Percentiles rank a stretch among this genome's conserved stretches.
phyloP scores from a whole-genome alignment of 2,113 vertebrate species.

The Nyctereutes procyonoides region DNA sequence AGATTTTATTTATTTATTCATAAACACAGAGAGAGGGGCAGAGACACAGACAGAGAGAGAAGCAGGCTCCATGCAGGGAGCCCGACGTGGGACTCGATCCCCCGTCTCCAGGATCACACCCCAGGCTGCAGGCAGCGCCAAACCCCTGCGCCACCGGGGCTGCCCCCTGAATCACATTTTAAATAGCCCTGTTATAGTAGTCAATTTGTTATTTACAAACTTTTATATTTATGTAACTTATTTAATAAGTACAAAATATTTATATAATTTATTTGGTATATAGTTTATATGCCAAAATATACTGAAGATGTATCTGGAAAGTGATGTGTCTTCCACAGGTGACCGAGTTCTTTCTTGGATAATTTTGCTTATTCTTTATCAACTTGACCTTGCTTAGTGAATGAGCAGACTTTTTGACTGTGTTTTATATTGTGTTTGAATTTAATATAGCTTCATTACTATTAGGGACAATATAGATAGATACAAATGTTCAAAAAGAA shows the following conservation, averaged over 20 bases:
- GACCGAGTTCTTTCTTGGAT: not conserved
- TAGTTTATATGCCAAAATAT: not conserved
- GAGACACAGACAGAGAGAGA: too few species aligned
- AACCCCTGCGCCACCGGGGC: too few species aligned
- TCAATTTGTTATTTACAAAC: not conserved
- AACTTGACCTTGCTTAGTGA: not conserved
- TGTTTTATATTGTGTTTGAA: not conserved
- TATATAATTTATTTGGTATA: not conserved
- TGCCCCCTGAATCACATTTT: not conserved
- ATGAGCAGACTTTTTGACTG: not conserved
- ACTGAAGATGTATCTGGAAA: not conserved
- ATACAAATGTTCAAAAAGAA: not conserved
- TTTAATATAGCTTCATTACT: not conserved
- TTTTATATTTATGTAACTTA: not conserved
- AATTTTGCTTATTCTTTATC: not conserved
- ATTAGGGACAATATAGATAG: not conserved
- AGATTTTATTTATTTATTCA: too few species aligned
- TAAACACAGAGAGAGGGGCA: too few species aligned
- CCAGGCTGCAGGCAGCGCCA: too few species aligned
- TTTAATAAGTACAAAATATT: not conserved
- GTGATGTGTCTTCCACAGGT: not conserved
- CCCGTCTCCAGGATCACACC: too few species aligned
- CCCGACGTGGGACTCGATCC: too few species aligned
- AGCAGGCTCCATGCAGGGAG: too few species aligned
- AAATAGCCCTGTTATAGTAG: not conserved